Percentiles rank a stretch among this genome's conserved stretches.
Conservation (phyloP, 1,140 invertebrate species). For the Hypothenemus hampei region DNA sequence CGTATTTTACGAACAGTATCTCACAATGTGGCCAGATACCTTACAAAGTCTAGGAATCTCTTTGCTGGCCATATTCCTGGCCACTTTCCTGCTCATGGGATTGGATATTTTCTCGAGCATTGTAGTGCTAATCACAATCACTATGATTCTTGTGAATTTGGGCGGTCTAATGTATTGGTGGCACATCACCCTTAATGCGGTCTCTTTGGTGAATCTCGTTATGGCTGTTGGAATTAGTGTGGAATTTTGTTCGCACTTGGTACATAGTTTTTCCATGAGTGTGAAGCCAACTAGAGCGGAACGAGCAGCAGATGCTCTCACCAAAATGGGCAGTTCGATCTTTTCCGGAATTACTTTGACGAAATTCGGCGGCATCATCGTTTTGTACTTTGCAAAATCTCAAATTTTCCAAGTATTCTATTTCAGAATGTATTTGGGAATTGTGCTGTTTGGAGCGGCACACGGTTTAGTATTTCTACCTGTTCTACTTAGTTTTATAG, state of each 20-base stretch:
- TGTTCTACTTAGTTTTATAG: conserved; percentile 92
- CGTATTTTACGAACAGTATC: conserved; percentile 99
- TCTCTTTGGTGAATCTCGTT: conserved; percentile 96
- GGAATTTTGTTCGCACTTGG: conserved; percentile 97
- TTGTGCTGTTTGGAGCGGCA: conserved; percentile 92
- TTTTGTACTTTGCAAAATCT: conserved; percentile 92
- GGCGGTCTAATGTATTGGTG: conserved; percentile 97
- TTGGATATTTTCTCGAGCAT: conserved; percentile 86
- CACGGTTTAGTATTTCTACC: conserved; percentile 96
- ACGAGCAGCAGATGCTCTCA: conserved; percentile 77
- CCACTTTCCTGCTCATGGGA: conserved; percentile 91
- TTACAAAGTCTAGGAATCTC: conserved; percentile 84
- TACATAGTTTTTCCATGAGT: conserved; percentile 85
- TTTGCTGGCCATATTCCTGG: conserved; percentile 85
- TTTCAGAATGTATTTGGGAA: conserved; percentile 97
- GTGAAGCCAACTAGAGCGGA: conserved; percentile 63
- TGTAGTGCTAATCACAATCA: conserved; percentile 86
- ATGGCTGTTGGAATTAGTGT: conserved; percentile 98
- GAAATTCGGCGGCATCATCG: conserved; percentile 93
- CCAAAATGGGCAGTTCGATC: conserved; percentile 92
- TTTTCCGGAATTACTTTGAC: conserved; percentile 96
- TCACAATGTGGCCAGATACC: conserved; percentile 92
- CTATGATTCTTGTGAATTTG: conserved; percentile 90
- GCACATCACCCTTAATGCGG: conserved; percentile 92
- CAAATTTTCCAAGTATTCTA: conserved; percentile 98